Evolutionary conservation across 2,888 invertebrate species (phyloP).

Genomic region (Lochmaea crataegi): DNA sequence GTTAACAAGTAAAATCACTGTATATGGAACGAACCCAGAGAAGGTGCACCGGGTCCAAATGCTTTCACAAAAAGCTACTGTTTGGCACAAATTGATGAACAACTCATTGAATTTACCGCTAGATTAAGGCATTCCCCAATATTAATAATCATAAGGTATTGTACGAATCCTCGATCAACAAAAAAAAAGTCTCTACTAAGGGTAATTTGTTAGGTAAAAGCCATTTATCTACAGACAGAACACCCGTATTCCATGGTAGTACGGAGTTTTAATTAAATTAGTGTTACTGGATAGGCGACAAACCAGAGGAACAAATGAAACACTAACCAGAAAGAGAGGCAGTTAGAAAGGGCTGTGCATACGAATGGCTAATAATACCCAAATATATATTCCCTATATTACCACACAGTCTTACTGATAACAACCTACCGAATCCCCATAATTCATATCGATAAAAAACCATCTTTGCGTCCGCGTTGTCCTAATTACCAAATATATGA

Average conservation of each 20-base stretch:
- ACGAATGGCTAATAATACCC: constrained; percentile 59
- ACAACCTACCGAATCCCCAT: constrained; percentile 52
- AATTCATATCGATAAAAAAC: constrained; percentile 50
- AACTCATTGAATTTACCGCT: too few relatives aligned
- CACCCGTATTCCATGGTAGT: neutral
- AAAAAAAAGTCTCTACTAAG: too few relatives aligned
- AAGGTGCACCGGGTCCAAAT: too few relatives aligned
- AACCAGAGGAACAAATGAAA: constrained; percentile 24
- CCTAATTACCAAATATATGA: constrained; percentile 37
- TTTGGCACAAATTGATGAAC: too few relatives aligned
- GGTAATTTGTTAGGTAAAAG: too few relatives aligned
- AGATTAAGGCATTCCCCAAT: too few relatives aligned
- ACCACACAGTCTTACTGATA: constrained; percentile 58
- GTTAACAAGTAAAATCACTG: too few relatives aligned
- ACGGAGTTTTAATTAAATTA: neutral
- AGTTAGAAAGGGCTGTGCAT: constrained; percentile 55
- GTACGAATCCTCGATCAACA: too few relatives aligned
- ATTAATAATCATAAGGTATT: too few relatives aligned
- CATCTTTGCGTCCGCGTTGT: constrained; percentile 19
- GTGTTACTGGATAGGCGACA: constrained; percentile 19
- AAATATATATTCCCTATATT: constrained; percentile 59
- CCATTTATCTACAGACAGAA: neutral
- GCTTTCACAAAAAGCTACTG: too few relatives aligned
- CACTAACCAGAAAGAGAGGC: constrained; percentile 42
- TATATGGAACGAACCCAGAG: too few relatives aligned